These are phyloP conservation scores for Sinocyclocheilus maitianheensis DNA, from an alignment of 2,113 vertebrate species.

Conservation along the genomic window DNA sequence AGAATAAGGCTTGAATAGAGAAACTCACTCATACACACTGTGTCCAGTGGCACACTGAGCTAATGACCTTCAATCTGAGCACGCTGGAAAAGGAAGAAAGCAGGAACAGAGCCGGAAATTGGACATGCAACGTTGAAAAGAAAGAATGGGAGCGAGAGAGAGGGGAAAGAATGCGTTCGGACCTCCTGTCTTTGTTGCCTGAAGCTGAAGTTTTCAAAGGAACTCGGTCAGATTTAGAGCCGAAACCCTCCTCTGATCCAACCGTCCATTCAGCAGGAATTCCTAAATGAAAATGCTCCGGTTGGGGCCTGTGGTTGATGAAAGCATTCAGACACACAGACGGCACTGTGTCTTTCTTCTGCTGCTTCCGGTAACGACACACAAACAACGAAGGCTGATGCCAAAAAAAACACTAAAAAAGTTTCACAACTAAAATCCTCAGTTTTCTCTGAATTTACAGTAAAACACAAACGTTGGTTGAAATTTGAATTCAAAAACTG, in stretches of 20 bases:
- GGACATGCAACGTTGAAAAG: not conserved
- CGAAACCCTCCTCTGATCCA: not conserved
- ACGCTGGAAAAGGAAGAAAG: slow-evolving; percentile 23
- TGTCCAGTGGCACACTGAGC: slow-evolving; percentile 40
- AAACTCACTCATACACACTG: not conserved
- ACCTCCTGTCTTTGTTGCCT: slow-evolving; percentile 31
- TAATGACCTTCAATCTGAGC: slow-evolving; percentile 41
- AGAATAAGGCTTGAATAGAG: not conserved
- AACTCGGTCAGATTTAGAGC: not conserved
- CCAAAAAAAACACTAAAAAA: no score
- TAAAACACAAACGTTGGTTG: no score
- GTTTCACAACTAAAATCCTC: no score
- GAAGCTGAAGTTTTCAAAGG: slow-evolving; percentile 21
- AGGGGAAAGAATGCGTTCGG: slow-evolving; percentile 7
- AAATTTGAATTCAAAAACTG: no score
- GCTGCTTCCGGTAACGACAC: no score
- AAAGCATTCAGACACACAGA: slow-evolving; percentile 12
- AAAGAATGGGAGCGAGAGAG: not conserved
- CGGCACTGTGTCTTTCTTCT: not conserved
- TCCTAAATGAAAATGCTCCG: not conserved
- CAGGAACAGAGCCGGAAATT: slow-evolving; percentile 23
- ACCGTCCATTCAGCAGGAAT: slow-evolving; percentile 11
- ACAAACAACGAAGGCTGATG: not conserved
- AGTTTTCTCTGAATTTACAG: no score
- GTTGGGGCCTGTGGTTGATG: not conserved